phyloP scores from a whole-genome alignment of 2,888 invertebrate species.

The Sinohyriopsis cumingii region DNA sequence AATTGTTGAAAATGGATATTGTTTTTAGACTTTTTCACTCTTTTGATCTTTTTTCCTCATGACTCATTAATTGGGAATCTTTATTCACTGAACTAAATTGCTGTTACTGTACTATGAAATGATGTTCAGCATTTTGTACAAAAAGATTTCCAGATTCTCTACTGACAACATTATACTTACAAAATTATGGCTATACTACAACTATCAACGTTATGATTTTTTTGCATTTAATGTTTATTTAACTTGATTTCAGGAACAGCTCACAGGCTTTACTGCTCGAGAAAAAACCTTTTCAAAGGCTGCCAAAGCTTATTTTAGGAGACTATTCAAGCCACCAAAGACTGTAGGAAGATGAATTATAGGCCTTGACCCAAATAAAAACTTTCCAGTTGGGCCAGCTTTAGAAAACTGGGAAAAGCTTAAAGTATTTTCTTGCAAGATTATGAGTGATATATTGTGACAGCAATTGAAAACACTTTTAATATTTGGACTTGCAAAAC shows the following conservation, averaged over 20 bases:
- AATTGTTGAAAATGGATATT: too few relatives aligned
- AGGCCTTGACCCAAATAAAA: constrained; percentile 2
- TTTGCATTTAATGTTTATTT: neutral
- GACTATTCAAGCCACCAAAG: neutral
- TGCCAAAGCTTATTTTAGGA: neutral
- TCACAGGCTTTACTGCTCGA: neutral
- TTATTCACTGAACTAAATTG: too few relatives aligned
- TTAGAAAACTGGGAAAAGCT: constrained; percentile 2
- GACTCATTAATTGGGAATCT: too few relatives aligned
- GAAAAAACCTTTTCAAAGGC: constrained; percentile 5
- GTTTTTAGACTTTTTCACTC: too few relatives aligned
- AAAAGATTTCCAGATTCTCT: too few relatives aligned
- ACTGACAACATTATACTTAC: neutral
- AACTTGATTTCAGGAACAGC: constrained; percentile 1
- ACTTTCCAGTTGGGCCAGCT: neutral
- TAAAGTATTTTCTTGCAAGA: neutral
- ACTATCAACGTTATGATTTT: neutral
- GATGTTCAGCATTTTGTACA: too few relatives aligned
- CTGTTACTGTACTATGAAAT: too few relatives aligned
- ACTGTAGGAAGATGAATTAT: neutral
- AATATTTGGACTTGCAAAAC: too few relatives aligned
- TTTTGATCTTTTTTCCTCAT: too few relatives aligned
- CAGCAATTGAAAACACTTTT: too few relatives aligned
- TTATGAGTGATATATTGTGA: too few relatives aligned
- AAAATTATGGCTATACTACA: neutral